Evolutionary conservation across 2,797 vertebrate species (phyloP).

Genomic region (Lycodopsis pacificus): DNA sequence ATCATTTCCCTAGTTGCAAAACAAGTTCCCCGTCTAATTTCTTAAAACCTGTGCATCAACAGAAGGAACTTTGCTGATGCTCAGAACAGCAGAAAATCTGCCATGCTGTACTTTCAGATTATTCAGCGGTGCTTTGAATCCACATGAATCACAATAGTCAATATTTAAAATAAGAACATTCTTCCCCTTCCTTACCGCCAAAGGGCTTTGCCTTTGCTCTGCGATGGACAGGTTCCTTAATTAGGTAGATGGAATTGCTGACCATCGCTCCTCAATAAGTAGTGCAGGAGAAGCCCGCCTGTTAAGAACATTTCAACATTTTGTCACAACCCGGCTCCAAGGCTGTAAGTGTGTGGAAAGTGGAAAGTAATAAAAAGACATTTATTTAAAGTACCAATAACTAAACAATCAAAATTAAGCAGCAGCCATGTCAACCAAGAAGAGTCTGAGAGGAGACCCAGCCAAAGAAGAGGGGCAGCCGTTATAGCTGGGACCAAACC

Average conservation of each 20-base stretch:
- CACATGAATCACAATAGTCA: constrained; percentile 25
- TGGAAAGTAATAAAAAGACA: too few relatives aligned
- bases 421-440: too few relatives aligned
- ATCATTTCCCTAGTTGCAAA: constrained; percentile 32
- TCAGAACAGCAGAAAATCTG: constrained; percentile 24
- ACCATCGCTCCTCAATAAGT: constrained; percentile 6
- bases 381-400: too few relatives aligned
- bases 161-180: constrained; percentile 40
- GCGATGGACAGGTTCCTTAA: constrained; percentile 55
- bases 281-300: constrained; percentile 4
- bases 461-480: too few relatives aligned
- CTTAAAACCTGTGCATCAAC: constrained; percentile 30
- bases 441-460: too few relatives aligned
- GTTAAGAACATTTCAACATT: neutral
- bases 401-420: too few relatives aligned
- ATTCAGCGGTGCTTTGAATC: constrained; percentile 36
- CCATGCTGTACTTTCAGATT: constrained; percentile 29
- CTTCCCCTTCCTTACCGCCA: constrained; percentile 5
- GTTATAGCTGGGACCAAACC: too few relatives aligned
- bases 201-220: constrained; percentile 35
- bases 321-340: too few relatives aligned
- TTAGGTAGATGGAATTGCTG: constrained; percentile 29
- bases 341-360: too few relatives aligned
- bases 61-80: constrained; percentile 29
- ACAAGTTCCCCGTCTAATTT: constrained; percentile 34